Conservation (phyloP, 2,797 vertebrate species). For the Sebastes aleutianus region DNA sequence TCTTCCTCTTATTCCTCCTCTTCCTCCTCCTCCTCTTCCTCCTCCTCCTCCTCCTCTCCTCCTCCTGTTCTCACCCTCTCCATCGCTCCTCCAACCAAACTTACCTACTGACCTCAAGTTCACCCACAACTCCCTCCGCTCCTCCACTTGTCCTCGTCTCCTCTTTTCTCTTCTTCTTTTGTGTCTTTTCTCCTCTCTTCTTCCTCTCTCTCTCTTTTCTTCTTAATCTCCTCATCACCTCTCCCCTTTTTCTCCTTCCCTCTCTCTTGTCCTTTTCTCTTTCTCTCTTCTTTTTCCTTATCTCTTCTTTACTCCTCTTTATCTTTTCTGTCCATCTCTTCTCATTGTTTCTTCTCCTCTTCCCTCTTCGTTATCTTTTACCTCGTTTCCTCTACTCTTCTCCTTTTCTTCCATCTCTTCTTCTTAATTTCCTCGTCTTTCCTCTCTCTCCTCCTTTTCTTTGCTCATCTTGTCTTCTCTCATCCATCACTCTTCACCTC, state of each 20-base stretch:
- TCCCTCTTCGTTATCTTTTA: too few relatives aligned
- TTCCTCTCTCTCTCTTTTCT: too few relatives aligned
- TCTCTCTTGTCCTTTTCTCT: too few relatives aligned
- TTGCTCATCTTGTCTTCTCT: not conserved
- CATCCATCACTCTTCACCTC: not conserved
- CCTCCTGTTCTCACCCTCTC: not conserved
- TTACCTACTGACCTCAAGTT: constrained; percentile 60
- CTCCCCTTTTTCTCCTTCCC: too few relatives aligned
- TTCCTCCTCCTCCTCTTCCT: not conserved
- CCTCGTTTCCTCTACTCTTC: not conserved
- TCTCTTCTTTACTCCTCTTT: not conserved
- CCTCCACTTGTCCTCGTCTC: not conserved
- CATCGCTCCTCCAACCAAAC: not conserved
- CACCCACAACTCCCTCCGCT: constrained; percentile 26
- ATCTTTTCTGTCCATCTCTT: not conserved
- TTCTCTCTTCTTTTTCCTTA: not conserved
- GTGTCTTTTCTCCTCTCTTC: not conserved
- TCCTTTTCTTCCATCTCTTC: not conserved
- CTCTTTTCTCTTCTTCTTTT: too few relatives aligned
- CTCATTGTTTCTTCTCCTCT: too few relatives aligned
- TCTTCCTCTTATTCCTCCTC: not conserved
- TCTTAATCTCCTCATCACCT: not conserved
- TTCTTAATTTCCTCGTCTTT: not conserved
- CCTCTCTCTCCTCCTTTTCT: not conserved
- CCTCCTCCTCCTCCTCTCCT: not conserved